Conservation (phyloP, 1,140 invertebrate genomes). For the Leptoteleia sp. region DNA sequence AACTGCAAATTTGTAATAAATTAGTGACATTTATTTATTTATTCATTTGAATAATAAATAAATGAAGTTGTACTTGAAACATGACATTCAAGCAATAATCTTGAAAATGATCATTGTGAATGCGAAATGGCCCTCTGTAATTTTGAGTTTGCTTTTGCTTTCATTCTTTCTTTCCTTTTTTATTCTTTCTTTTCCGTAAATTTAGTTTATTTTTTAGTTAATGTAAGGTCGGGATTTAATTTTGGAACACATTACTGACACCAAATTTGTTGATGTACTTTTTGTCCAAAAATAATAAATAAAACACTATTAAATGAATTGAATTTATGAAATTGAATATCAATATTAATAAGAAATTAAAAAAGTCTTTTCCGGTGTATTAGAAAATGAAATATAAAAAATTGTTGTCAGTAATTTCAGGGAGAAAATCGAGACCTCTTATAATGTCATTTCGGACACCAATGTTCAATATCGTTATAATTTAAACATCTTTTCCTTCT, state of each 20-base stretch:
- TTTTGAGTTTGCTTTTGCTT: neutral
- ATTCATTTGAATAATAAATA: no score
- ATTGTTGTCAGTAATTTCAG: constrained; percentile 4
- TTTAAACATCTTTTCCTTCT: no score
- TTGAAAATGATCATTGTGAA: neutral
- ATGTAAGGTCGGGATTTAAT: constrained; percentile 5
- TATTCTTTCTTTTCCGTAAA: no score
- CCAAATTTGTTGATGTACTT: neutral
- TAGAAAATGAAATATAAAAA: neutral
- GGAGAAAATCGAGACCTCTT: neutral
- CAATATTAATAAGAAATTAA: no score
- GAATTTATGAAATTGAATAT: neutral
- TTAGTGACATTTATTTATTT: no score
- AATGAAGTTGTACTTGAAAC: neutral
- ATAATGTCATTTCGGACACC: no score
- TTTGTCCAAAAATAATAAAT: no score
- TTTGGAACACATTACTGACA: neutral
- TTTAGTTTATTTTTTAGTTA: constrained; percentile 18
- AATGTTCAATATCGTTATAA: no score
- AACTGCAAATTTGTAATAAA: no score
- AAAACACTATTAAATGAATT: no score
- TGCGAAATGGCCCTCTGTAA: constrained; percentile 11
- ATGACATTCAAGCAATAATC: neutral
- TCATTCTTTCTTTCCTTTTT: no score
- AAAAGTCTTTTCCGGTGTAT: neutral